These are phyloP conservation scores for Meandrina meandrites DNA, from an alignment of 92 coral and sea anemone species.

Conservation along the genomic window DNA sequence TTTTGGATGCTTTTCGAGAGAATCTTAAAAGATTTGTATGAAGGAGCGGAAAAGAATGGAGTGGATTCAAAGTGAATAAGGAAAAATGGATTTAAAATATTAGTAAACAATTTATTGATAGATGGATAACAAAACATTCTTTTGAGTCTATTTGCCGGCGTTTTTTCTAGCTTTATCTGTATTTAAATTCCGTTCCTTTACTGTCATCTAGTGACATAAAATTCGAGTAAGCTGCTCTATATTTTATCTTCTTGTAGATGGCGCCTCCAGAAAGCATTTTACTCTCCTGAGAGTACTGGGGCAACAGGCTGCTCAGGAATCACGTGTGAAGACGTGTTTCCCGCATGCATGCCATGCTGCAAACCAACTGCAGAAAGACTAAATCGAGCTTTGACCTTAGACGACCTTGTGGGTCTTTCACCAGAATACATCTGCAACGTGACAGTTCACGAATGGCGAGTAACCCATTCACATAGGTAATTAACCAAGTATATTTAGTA, in stretches of 20 bases:
- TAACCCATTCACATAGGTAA: slow-evolving; percentile 20
- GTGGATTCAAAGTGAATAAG: too few species aligned
- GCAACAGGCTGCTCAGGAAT: slow-evolving; percentile 58
- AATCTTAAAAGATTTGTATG: too few species aligned
- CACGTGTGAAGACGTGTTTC: slow-evolving; percentile 61
- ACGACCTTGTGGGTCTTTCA: slow-evolving; percentile 64
- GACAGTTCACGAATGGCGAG: slow-evolving; percentile 74
- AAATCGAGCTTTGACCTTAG: slow-evolving; percentile 72
- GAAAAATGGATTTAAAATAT: too few species aligned
- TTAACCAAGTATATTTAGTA: not conserved
- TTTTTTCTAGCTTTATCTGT: too few species aligned
- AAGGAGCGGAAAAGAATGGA: too few species aligned
- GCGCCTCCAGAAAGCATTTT: slow-evolving; percentile 77
- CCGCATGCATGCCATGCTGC: slow-evolving; percentile 44
- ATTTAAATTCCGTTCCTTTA: too few species aligned
- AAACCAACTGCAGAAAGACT: slow-evolving; percentile 28
- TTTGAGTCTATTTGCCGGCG: too few species aligned
- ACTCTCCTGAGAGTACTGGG: slow-evolving; percentile 72
- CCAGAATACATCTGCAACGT: slow-evolving; percentile 88
- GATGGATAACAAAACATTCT: too few species aligned
- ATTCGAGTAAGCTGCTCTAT: not conserved
- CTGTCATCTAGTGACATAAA: too few species aligned
- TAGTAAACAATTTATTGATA: too few species aligned
- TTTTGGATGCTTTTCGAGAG: too few species aligned
- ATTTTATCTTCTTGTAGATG: slow-evolving; percentile 35